phyloP scores from a whole-genome alignment of 2,797 vertebrate genomes.

The Etheostoma perlongum region DNA sequence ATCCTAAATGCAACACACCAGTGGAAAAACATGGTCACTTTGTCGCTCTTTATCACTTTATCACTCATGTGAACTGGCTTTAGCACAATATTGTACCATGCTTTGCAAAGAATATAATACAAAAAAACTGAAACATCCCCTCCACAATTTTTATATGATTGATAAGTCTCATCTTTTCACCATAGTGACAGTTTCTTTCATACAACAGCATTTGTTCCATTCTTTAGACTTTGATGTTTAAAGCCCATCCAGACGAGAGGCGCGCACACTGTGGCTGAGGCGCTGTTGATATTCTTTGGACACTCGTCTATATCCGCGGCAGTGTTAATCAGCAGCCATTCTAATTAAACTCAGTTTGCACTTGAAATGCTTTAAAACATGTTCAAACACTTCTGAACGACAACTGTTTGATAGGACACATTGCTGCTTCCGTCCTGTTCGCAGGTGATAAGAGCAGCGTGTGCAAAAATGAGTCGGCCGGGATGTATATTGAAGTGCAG shows the following conservation, averaged over 20 bases:
- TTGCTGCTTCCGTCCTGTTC: slow-evolving; percentile 63
- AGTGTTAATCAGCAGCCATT: slow-evolving; percentile 69
- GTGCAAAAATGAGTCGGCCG: slow-evolving; percentile 33
- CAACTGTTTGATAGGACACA: slow-evolving; percentile 67
- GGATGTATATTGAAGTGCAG: slow-evolving; percentile 57
- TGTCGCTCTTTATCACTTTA: slow-evolving; percentile 25
- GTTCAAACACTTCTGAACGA: slow-evolving; percentile 76
- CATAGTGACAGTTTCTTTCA: slow-evolving; percentile 23
- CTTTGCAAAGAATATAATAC: slow-evolving; percentile 32
- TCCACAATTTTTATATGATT: slow-evolving; percentile 26
- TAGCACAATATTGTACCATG: slow-evolving; percentile 8
- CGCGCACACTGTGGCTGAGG: slow-evolving; percentile 23
- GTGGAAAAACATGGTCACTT: slow-evolving; percentile 11
- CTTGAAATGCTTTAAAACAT: slow-evolving; percentile 72
- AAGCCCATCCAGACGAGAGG: slow-evolving; percentile 23
- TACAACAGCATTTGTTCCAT: slow-evolving; percentile 13
- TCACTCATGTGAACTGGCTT: slow-evolving; percentile 36
- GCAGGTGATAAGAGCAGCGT: slow-evolving; percentile 70
- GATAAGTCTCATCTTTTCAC: slow-evolving; percentile 33
- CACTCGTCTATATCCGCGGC: slow-evolving; percentile 55
- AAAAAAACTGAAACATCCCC: slow-evolving; percentile 24
- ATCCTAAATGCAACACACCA: slow-evolving; percentile 2
- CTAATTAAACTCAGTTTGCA: slow-evolving; percentile 79
- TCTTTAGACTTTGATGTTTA: slow-evolving; percentile 45
- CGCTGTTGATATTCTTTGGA: slow-evolving; percentile 63